Base-by-base conservation (phyloP, 2,888 invertebrate genomes). In the Polyommatus icarus region DNA sequence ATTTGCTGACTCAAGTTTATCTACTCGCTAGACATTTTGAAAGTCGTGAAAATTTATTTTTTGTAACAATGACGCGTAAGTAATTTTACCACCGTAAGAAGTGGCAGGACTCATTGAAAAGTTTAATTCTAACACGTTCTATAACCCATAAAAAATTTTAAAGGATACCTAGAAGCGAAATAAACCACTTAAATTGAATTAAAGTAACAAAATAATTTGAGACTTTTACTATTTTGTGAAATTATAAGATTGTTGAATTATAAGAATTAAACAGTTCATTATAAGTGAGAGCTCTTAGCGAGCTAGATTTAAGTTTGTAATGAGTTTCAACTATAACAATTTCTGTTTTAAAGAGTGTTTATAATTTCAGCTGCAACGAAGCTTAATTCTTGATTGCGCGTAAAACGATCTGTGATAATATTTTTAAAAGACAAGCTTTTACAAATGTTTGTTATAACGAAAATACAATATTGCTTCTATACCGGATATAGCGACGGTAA, bases 251-350 rank as follows among this genome's bases (percentile, higher is more conserved):
- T 4, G 29, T 59, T 75, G 20, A 76, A 76, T 76, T 15, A 76
- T 76, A 40, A 20, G 61, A 36, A 59, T 59, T 50, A 72, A 76
- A 76, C 59, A 57, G 77, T 76, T 71, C 46, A 76, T 72, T 57
- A 61, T 76, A 32, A n/a, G 18, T 59, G 29, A 50, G 24, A 67
- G 71, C 71, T 76, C 67, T 67, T 32, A 67, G 67, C 32, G 29
- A 67, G 29, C 67, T 67, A 67, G 67, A 67, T 67, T 67, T 67
- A 67, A 67, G 67, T 67, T 67, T 67, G 29, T 67, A 67, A 67
- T 32, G 67, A 67, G 67, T 67, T 67, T 67, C 6, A 67, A 67
- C 61, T 61, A 61, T 61, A 61, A 61, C 67, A 67, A 67, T 32
- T 67, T 67, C 29, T 67, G 15, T 67, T 67, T 67, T 29, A 32